These are phyloP conservation scores for Thymelicus acteon DNA, from an alignment of 2,888 invertebrate species.

Conservation along the genomic window DNA sequence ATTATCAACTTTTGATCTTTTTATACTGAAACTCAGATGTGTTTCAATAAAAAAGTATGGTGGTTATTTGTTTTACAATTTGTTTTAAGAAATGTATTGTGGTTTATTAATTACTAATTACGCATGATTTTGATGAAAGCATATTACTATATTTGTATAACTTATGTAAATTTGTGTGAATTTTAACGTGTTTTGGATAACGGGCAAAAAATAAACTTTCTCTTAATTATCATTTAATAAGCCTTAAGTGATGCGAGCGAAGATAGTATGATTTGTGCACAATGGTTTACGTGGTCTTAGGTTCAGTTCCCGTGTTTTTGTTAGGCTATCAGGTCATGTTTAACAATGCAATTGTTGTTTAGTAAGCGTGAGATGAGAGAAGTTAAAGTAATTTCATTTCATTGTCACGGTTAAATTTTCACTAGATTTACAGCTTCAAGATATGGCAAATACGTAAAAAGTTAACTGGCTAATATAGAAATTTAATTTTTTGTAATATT, in stretches of 20 bases:
- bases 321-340: constrained; percentile 13
- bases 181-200: neutral
- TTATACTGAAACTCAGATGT: too few relatives aligned
- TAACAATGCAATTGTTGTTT: constrained; percentile 25
- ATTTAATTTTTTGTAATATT: too few relatives aligned
- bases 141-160: neutral
- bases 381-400: constrained; percentile 20
- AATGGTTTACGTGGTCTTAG: constrained; percentile 10
- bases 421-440: neutral
- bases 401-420: constrained; percentile 26
- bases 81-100: too few relatives aligned
- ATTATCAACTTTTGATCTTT: too few relatives aligned
- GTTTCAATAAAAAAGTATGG: too few relatives aligned
- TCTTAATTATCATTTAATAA: constrained; percentile 24
- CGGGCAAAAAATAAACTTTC: constrained; percentile 16
- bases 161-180: neutral
- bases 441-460: constrained; percentile 4
- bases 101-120: too few relatives aligned
- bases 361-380: constrained; percentile 30
- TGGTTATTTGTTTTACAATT: too few relatives aligned
- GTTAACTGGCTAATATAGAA: neutral
- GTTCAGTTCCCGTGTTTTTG: constrained; percentile 31
- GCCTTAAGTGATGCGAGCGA: neutral
- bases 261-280: constrained; percentile 8
- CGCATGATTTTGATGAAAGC: neutral